Evolutionary conservation across 2,888 invertebrate species (phyloP).

Genomic region (Hybos culiciformis): DNA sequence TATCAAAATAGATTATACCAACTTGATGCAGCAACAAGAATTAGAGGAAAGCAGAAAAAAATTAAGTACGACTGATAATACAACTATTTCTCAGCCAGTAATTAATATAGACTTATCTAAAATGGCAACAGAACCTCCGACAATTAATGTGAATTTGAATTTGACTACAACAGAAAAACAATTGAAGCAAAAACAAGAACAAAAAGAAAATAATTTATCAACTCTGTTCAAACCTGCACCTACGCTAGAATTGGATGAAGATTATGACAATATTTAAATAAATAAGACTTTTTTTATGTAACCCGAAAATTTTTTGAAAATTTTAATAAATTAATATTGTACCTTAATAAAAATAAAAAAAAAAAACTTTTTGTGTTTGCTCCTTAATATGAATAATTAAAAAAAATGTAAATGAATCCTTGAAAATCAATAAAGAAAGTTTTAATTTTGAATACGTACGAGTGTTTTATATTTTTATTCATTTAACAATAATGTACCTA

Average conservation of each 20-base stretch:
- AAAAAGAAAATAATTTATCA: conserved; percentile 5
- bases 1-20: conserved; percentile 36
- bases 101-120: conserved; percentile 34
- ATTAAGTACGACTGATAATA: conserved; percentile 10
- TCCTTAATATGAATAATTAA: background rate
- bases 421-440: background rate
- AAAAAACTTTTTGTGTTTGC: background rate
- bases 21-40: conserved; percentile 20
- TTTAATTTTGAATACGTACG: background rate
- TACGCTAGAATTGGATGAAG: conserved; percentile 33
- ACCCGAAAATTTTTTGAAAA: too few relatives aligned
- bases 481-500: too few relatives aligned
- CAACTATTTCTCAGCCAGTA: conserved; percentile 25
- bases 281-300: too few relatives aligned
- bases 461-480: background rate
- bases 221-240: conserved; percentile 16
- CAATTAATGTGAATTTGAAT: conserved; percentile 11
- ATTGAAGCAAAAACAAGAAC: conserved; percentile 12
- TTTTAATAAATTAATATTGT: background rate
- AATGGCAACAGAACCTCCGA: conserved; percentile 15
- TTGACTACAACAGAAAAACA: conserved; percentile 16
- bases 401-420: background rate
- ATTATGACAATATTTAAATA: conserved; percentile 35
- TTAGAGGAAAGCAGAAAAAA: background rate
- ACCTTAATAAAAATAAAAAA: background rate